A percentile compares a stretch with the other conserved stretches of the same genome.
phyloP scores from a whole-genome alignment of 2,888 invertebrate genomes.

The Xanthia togata region DNA sequence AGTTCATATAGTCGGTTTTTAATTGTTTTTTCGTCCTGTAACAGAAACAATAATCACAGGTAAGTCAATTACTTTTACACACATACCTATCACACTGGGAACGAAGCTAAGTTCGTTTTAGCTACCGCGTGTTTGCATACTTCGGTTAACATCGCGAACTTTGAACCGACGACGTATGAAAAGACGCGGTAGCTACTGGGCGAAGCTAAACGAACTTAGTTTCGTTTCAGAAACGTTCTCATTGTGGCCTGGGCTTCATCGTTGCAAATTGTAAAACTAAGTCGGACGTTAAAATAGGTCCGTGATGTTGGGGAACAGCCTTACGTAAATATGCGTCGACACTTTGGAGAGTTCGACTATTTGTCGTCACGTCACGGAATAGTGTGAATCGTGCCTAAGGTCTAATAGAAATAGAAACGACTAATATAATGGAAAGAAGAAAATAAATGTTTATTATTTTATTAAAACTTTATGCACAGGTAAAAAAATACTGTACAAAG shows the following conservation, averaged over 20 bases:
- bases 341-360: neutral
- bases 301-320: neutral
- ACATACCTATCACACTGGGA: neutral
- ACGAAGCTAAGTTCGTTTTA: too few species aligned
- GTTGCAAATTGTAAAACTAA: neutral
- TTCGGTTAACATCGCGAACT: too few species aligned
- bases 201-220: too few species aligned
- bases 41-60: neutral
- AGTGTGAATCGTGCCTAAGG: neutral
- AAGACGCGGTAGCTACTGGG: too few species aligned
- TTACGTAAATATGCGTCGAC: neutral
- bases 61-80: neutral
- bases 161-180: too few species aligned
- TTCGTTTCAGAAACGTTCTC: too few species aligned
- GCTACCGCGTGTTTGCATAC: too few species aligned
- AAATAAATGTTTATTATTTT: neutral
- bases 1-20: slow-evolving; percentile 81
- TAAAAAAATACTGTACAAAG: too few species aligned
- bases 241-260: neutral
- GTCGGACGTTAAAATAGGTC: neutral
- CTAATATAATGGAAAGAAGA: neutral
- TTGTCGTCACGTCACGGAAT: neutral
- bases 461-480: too few species aligned
- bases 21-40: slow-evolving; percentile 86
- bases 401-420: neutral